Evolutionary conservation across 2,888 invertebrate species (phyloP).

Genomic region (Drosophila percnosoma): DNA sequence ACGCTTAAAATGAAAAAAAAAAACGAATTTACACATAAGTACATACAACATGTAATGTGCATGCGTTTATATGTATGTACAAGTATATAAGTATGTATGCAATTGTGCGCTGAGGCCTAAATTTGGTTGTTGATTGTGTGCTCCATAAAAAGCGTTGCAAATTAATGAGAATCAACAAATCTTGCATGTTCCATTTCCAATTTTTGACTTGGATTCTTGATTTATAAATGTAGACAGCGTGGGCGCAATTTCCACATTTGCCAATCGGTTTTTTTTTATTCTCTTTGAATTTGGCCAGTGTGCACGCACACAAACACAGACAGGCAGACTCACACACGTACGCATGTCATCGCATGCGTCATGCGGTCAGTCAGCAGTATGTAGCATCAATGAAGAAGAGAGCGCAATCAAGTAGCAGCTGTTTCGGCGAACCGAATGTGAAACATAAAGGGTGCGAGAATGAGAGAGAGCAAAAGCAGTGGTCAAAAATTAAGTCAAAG

Average conservation of each 20-base stretch:
- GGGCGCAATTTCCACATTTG: constrained; percentile 70
- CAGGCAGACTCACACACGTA: constrained; percentile 28
- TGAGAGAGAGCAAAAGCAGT: constrained; percentile 38
- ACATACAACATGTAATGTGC: constrained; percentile 27
- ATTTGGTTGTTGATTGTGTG: constrained; percentile 57
- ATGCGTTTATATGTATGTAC: constrained; percentile 1
- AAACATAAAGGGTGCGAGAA: constrained; percentile 6
- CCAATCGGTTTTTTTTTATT: constrained; percentile 44
- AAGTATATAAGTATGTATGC: constrained; percentile 20
- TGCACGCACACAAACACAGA: constrained; percentile 27
- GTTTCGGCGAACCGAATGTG: constrained; percentile 33
- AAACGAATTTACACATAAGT: constrained; percentile 32
- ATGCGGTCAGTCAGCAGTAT: constrained; percentile 57
- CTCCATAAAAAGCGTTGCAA: constrained; percentile 71
- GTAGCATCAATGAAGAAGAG: constrained; percentile 57
- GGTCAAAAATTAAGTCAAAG: constrained; percentile 71
- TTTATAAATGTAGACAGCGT: constrained; percentile 65
- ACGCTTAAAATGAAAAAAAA: constrained; percentile 44
- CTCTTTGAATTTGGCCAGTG: constrained; percentile 40
- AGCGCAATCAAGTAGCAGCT: constrained; percentile 54
- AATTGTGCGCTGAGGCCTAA: constrained; percentile 60
- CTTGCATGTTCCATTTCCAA: constrained; percentile 47
- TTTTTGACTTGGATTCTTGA: constrained; percentile 48
- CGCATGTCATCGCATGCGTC: constrained; percentile 63
- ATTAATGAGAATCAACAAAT: constrained; percentile 55